Conservation (phyloP, 2,797 vertebrate species). For the Eptatretus atami region DNA sequence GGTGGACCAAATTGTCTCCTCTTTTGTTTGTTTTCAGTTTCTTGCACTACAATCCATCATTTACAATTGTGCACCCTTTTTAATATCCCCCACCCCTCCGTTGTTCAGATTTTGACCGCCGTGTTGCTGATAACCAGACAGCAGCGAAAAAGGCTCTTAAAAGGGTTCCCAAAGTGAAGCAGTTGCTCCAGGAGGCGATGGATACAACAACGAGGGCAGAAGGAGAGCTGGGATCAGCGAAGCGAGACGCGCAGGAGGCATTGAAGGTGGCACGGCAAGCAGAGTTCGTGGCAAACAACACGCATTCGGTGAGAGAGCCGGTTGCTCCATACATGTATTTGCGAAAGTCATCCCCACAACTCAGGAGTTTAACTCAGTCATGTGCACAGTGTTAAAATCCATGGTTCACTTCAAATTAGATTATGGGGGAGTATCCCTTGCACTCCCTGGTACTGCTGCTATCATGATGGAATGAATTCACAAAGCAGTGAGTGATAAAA, state of each 20-base stretch:
- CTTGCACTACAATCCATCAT: not conserved
- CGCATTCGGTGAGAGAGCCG: conserved; percentile 32
- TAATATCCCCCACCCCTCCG: too few species aligned
- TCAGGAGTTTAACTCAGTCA: not conserved
- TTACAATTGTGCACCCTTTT: too few species aligned
- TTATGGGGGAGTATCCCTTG: too few species aligned
- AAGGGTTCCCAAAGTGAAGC: conserved; percentile 47
- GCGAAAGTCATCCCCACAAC: not conserved
- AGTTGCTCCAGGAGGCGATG: conserved; percentile 39
- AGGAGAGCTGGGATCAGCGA: conserved; percentile 36
- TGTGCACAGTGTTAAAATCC: too few species aligned
- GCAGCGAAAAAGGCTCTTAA: conserved; percentile 58
- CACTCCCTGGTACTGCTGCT: too few species aligned
- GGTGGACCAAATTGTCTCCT: not conserved
- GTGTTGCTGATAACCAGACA: conserved; percentile 86
- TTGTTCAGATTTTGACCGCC: conserved; percentile 43
- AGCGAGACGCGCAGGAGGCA: conserved; percentile 38
- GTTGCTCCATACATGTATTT: not conserved
- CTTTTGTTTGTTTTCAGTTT: not conserved
- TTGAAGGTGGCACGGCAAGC: conserved; percentile 50
- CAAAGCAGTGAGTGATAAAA: too few species aligned
- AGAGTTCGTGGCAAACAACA: conserved; percentile 32
- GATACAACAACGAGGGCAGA: conserved; percentile 51
- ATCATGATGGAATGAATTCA: too few species aligned
- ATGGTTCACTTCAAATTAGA: too few species aligned